Conservation (phyloP, 2,797 vertebrate genomes). For the Vespertilio murinus region DNA sequence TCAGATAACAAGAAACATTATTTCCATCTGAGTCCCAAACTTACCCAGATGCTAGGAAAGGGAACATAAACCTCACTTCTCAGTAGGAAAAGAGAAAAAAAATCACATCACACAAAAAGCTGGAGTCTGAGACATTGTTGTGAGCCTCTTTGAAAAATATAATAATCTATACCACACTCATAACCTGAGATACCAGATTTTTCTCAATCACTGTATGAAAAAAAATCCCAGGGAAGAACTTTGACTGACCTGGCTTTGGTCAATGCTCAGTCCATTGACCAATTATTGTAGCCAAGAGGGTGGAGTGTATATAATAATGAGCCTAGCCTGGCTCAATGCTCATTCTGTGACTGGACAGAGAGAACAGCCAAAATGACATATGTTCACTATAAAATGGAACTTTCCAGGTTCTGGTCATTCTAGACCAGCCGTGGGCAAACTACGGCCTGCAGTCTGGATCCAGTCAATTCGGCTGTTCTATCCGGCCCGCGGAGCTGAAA, state of each 20-base stretch:
- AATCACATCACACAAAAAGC: not conserved
- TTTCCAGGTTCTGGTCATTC: not conserved
- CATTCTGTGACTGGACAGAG: not conserved
- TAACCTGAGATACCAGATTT: not conserved
- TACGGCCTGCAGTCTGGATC: too few relatives aligned
- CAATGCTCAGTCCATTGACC: not conserved
- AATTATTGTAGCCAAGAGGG: not conserved
- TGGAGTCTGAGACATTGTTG: not conserved
- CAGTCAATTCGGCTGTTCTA: too few relatives aligned
- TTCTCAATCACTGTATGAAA: not conserved
- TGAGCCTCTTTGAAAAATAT: not conserved
- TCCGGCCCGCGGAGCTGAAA: too few relatives aligned
- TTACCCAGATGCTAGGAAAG: not conserved
- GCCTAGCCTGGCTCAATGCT: not conserved
- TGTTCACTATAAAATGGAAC: not conserved
- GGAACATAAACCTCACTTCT: not conserved
- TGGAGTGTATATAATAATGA: not conserved
- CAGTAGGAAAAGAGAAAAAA: not conserved
- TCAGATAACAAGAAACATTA: not conserved
- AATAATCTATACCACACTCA: not conserved
- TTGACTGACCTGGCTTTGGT: not conserved
- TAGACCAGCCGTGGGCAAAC: too few relatives aligned
- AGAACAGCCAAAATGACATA: not conserved
- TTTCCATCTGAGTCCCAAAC: not conserved
- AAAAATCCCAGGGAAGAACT: not conserved